Evolutionary conservation across 2,113 vertebrate species (phyloP).

Genomic region (Daboia siamensis): DNA sequence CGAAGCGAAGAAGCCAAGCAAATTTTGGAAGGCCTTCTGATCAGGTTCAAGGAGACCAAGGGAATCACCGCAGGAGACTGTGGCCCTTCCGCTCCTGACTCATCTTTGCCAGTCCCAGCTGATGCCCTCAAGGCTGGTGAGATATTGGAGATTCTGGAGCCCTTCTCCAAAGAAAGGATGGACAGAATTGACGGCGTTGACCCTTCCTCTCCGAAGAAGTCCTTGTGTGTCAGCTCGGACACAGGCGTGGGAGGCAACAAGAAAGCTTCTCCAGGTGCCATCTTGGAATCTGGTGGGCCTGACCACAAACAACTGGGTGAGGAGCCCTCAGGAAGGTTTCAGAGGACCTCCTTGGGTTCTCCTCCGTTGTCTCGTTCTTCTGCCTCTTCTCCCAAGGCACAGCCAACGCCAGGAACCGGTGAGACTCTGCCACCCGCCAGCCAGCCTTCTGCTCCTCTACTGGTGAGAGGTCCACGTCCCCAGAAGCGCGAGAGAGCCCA

Average conservation of each 20-base stretch:
- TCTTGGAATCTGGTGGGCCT: neutral
- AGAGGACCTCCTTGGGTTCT: neutral
- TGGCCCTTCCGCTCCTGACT: neutral
- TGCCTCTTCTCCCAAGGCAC: neutral
- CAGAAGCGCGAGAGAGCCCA: constrained; percentile 59
- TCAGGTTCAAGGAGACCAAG: constrained; percentile 51
- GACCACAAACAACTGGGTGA: neutral
- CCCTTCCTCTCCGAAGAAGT: neutral
- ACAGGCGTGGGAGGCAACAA: rapidly evolving
- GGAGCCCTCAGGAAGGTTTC: neutral
- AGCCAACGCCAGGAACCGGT: neutral
- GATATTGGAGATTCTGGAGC: rapidly evolving
- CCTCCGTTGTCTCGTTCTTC: constrained; percentile 6
- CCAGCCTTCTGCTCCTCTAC: constrained; percentile 34
- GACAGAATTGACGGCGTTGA: neutral
- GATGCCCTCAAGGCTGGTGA: rapidly evolving
- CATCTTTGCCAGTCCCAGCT: rapidly evolving
- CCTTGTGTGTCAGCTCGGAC: neutral
- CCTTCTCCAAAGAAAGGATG: rapidly evolving
- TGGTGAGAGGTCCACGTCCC: constrained; percentile 27
- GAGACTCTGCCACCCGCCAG: constrained; percentile 63
- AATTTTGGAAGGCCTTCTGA: constrained; percentile 71
- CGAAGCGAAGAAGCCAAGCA: constrained; percentile 71
- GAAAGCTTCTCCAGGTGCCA: neutral
- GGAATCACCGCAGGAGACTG: rapidly evolving